Base-by-base conservation (phyloP, 2,888 invertebrate genomes). In the Pammene fasciana region DNA sequence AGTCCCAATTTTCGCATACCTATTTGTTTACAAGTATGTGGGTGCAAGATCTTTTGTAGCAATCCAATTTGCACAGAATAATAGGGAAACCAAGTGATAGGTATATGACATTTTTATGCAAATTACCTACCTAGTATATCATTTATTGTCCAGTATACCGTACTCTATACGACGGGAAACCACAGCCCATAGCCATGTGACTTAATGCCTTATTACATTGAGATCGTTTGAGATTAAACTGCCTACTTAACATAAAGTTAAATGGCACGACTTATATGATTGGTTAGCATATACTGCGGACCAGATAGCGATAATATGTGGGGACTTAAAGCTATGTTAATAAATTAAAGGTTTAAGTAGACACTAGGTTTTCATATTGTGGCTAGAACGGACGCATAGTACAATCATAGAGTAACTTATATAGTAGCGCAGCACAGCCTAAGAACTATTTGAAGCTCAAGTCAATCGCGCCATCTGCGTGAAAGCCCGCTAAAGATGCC, bases 291-390 rank as follows among this genome's bases (percentile, higher is more conserved):
- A 65, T 54, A 41, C 34, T 54, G 16, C 26, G 64, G 36, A 55
- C 34, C 16, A 43, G 54, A 54, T 43, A 54, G 45, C 34, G 54
- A 65, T 65, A 55, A 65, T 64, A 54, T 64, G 52, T 64, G 34
- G 16, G 41, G 54, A 54, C 54, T 65, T 11, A 34, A 14, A 5
- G 14, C n/a, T 13, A 7, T 59, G 45, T 59, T 26, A 18, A 59
- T 59, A 45, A 59, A 59, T 59, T 45, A 26, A 34, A 59, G 45
- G 10, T 26, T 26, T 45, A 59, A 59, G 10, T 56, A 34, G 56
- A 11, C 26, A 59, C 14, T 26, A 13, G 41, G 45, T n/a, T 8
- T 10, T n/a, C 54, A 45, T 26, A 45, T 16, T 41, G 10, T 18
- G 50, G 34, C 34, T 34, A 34, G 13, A n/a, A n/a, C 34, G n/a